A percentile compares a stretch with the other conserved stretches of the same genome.
These are phyloP conservation scores for Equus quagga DNA, from an alignment of 2,113 vertebrate species.

Conservation along the genomic window DNA sequence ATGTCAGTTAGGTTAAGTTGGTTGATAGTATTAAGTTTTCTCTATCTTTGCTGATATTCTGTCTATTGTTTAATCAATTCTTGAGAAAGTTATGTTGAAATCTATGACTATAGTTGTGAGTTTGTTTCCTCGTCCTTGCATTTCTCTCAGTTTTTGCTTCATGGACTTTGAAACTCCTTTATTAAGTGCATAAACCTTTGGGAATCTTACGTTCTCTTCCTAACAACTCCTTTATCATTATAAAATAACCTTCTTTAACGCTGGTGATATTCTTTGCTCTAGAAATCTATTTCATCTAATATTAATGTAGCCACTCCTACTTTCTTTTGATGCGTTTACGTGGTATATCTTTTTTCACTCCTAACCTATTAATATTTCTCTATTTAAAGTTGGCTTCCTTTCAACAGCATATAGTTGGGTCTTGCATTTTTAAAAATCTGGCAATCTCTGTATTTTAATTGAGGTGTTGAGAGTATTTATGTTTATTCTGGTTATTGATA, in stretches of 20 bases:
- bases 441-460: background rate
- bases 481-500: background rate
- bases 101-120: background rate
- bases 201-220: background rate
- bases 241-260: background rate
- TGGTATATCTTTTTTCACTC: background rate
- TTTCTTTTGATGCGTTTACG: background rate
- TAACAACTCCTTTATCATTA: background rate
- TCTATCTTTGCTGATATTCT: background rate
- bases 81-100: background rate
- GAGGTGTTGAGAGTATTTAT: background rate
- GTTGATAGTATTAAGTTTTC: background rate
- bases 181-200: background rate
- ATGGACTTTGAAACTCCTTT: background rate
- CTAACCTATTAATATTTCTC: background rate
- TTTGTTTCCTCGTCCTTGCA: background rate
- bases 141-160: background rate
- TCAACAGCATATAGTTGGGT: background rate
- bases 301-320: background rate
- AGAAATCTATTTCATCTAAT: background rate
- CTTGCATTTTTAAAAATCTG: background rate
- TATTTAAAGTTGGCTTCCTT: background rate
- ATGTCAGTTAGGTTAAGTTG: background rate
- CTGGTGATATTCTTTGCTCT: background rate
- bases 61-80: background rate